phyloP scores from a whole-genome alignment of 2,888 invertebrate species.

The Pseudococcus jackbeardsleyi region DNA sequence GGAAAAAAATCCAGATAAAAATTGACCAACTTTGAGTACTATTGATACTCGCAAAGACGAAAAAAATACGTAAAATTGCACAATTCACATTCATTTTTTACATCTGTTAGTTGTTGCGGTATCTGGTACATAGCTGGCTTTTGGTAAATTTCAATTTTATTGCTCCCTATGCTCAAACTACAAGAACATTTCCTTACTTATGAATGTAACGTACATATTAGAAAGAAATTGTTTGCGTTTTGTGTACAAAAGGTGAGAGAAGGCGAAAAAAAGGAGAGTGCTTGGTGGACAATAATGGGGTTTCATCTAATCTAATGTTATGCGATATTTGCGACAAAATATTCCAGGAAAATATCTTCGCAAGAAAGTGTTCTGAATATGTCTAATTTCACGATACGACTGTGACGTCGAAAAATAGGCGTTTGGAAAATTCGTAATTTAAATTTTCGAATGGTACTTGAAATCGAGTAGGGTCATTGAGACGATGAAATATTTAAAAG shows the following conservation, averaged over 20 bases:
- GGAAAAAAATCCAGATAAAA: too few relatives aligned
- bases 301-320: not conserved
- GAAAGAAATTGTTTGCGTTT: not conserved
- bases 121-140: not conserved
- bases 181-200: not conserved
- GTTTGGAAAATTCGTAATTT: too few relatives aligned
- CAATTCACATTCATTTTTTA: not conserved
- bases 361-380: not conserved
- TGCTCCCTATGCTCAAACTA: not conserved
- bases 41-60: too few relatives aligned
- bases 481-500: too few relatives aligned
- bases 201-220: not conserved
- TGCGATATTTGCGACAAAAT: conserved; percentile 8
- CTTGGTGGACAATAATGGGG: not conserved
- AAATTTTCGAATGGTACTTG: too few relatives aligned
- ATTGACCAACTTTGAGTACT: not conserved
- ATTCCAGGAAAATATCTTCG: not conserved
- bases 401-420: not conserved
- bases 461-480: too few relatives aligned
- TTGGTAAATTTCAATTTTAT: conserved; percentile 8
- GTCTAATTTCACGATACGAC: not conserved
- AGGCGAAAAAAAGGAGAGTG: not conserved
- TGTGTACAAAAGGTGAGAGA: not conserved
- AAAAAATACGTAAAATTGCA: too few relatives aligned
- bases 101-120: not conserved